Evolutionary conservation across 1,140 invertebrate species (phyloP), one percentile per base, ranked within the genome.

Genomic region (Sitobion miscanthi): DNA sequence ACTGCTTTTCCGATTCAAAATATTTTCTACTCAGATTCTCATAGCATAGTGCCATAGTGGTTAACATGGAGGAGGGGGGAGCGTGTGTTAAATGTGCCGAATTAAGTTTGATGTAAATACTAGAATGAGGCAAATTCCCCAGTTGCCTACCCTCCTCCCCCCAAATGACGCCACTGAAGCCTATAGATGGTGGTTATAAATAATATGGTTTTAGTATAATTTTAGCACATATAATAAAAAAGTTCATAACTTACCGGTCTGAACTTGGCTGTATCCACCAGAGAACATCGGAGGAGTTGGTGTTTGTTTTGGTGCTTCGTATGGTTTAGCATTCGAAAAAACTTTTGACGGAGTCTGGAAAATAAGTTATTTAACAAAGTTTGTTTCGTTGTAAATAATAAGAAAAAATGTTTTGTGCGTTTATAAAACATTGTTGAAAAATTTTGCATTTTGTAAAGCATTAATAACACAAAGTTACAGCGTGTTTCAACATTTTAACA

Each of bases 271-370:
- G 7, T 57, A 93, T 54, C 91, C 91, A 42, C 82, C 17, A 42
- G 77, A 86, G 45, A 49, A 92, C 9, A n/a, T 25, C 20, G 91
- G 35, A 23, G 47, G 20, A 82, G 91, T 42, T 52, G 91, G n/a
- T 25, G 91, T 86, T 54, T 38, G 82, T 86, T 93, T 93, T 86
- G 49, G 91, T 45, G 91, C 11, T 54, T 93, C 91, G 30, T 93
- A 86, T 38, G 91, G 77, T 86, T 85, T 93, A 57, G 54, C 54
- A n/a, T 90, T 90, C 8, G 89, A 69, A 69, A 69, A 90, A 69
- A 90, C 89, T 14, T 62, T 90, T 2, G 54, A 45, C 11, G 89
- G 57, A 90, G 38, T 69, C 89, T 90, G 89, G n/a, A 90, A 90
- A 90, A 45, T 45, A 20, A 45, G 62, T 42, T 35, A 30, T 8